Evolutionary conservation across 2,888 invertebrate genomes (phyloP), one percentile per base, ranked within the genome.

Genomic region (Aquatica leii): DNA sequence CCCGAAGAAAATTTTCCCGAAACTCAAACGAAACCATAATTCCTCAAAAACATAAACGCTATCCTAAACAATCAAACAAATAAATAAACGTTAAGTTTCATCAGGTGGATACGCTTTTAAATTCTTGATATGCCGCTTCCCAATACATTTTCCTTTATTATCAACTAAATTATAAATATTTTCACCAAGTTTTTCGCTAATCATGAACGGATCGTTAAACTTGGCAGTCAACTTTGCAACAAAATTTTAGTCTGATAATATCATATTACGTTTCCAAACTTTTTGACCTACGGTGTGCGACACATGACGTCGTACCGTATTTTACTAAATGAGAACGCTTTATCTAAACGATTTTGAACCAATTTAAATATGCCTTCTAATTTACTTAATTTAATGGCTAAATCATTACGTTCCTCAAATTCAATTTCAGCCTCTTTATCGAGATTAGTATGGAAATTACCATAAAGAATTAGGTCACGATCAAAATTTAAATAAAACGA

Each of bases 401-500:
- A 37, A 12, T 12, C 11, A 12, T 3, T 37, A 12, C 37, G 37
- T 6, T 11, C 9, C 9, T 2, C 37, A 11, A 37, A 3, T 6
- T 3, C 3, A 11, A 12, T 12, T 5, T 37, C 14, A 5, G 2
- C 11, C 2, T 37, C 14, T 37, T 3, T 6, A 3, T 12, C 5
- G 37, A 37, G 2, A 3, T 37, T 12, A 12, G 2, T 11, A 37
- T 12, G 9, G 9, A 12, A 11, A 5, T 48, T 20, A 17, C 68
- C 66, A 12, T 34, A n/a, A 4, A 60, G 9, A 1, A 61, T 65
- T 1, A 67, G 58, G 14, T 62, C 57, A 21, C 65, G 21, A 20
- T 65, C 69, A 62, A 67, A 69, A 57, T 62, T 67, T 8, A 67
- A 34, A 35, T 48, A 56, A 8, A 41, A 59, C 8, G 67, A 65